Percentiles rank a stretch among this genome's conserved stretches.
Conservation (phyloP, 2,797 vertebrate genomes). For the Trachops cirrhosus region DNA sequence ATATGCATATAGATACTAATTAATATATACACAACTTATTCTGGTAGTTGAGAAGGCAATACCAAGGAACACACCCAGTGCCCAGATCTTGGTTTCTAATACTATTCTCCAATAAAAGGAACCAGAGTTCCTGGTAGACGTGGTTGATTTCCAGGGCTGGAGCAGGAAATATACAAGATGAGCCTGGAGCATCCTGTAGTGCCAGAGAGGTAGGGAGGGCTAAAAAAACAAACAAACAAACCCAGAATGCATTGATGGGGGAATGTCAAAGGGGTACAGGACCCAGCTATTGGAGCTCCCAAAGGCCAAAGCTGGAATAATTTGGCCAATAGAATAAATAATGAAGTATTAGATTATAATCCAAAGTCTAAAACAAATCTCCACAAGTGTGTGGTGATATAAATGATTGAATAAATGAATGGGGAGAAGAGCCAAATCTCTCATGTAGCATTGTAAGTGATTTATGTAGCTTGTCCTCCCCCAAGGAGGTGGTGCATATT, state of each 20-base stretch:
- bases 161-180: slow-evolving; percentile 11
- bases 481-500: background rate
- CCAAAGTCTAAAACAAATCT: slow-evolving; percentile 38
- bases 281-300: background rate
- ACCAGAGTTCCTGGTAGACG: background rate
- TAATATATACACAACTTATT: background rate
- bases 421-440: background rate
- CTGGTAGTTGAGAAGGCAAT: background rate
- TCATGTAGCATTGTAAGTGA: slow-evolving; percentile 18
- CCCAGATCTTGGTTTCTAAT: slow-evolving; percentile 28
- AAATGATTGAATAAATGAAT: slow-evolving; percentile 37
- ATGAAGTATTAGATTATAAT: slow-evolving; percentile 4
- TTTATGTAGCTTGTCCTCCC: slow-evolving; percentile 1
- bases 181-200: background rate
- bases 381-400: slow-evolving; percentile 25
- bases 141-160: background rate
- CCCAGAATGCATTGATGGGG: background rate
- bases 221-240: background rate
- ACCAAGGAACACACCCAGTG: background rate
- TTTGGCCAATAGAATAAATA: slow-evolving; percentile 39
- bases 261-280: background rate
- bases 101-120: slow-evolving; percentile 12
- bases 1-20: background rate
- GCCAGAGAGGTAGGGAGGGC: slow-evolving; percentile 4
- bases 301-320: background rate